phyloP scores from a whole-genome alignment of 2,797 vertebrate genomes.

The Adrianichthys oophorus region DNA sequence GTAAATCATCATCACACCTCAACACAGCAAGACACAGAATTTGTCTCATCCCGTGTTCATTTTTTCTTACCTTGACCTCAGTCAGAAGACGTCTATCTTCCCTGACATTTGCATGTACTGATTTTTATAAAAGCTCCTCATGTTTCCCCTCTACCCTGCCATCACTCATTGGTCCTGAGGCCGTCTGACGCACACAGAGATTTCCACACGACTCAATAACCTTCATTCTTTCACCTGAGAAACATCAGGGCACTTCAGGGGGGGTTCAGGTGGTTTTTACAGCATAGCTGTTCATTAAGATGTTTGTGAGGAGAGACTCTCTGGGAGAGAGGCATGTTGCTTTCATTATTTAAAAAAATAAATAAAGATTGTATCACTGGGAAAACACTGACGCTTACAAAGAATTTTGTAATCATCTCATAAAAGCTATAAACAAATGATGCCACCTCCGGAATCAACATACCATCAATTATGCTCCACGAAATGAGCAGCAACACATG shows the following conservation, averaged over 20 bases:
- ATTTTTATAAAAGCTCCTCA: constrained; percentile 57
- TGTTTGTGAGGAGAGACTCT: constrained; percentile 21
- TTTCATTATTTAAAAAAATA: neutral
- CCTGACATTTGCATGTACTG: constrained; percentile 2
- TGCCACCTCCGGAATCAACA: neutral
- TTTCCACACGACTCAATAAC: neutral
- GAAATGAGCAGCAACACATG: neutral
- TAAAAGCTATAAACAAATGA: constrained; percentile 1
- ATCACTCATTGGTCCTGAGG: constrained; percentile 35
- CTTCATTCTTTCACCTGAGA: constrained; percentile 73
- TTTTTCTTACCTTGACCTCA: constrained; percentile 57
- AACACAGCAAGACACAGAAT: no score
- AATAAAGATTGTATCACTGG: constrained; percentile 42
- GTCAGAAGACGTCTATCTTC: constrained; percentile 10
- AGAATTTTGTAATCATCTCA: constrained; percentile 52
- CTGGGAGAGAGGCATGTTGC: neutral
- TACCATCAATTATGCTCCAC: constrained; percentile 4
- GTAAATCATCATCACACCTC: no score
- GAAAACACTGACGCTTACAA: constrained; percentile 41
- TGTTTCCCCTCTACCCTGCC: neutral
- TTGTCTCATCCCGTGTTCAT: neutral
- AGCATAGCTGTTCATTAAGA: constrained; percentile 50
- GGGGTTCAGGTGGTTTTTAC: constrained; percentile 40
- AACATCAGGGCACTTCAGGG: constrained; percentile 44
- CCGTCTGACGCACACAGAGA: constrained; percentile 47